Conservation (phyloP, 2,113 vertebrate species). For the Progne subis region DNA sequence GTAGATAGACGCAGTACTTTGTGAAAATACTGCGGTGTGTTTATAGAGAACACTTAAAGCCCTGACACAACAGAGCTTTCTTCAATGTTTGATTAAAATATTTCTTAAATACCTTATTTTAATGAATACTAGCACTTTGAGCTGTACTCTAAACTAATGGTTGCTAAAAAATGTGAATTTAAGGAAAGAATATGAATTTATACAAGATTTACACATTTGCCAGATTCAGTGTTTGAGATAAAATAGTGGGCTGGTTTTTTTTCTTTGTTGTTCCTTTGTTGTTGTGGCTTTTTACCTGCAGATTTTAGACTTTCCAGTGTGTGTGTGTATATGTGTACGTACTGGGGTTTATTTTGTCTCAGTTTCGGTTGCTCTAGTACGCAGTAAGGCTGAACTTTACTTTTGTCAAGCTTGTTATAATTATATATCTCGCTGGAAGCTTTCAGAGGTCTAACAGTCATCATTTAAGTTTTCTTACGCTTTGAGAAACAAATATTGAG, state of each 20-base stretch:
- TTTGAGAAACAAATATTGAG: slow-evolving; percentile 31
- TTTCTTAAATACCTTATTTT: not conserved
- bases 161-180: slow-evolving; percentile 18
- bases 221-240: not conserved
- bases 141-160: slow-evolving; percentile 28
- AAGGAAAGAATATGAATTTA: not conserved
- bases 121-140: not conserved
- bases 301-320: slow-evolving; percentile 16
- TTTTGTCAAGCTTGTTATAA: slow-evolving; percentile 50
- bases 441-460: slow-evolving; percentile 29
- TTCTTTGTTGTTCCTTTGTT: slow-evolving; percentile 40
- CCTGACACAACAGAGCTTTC: not conserved
- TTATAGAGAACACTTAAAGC: not conserved
- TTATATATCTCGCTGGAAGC: slow-evolving; percentile 40
- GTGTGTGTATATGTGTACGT: not conserved
- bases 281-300: slow-evolving; percentile 54
- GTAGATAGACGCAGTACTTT: not conserved
- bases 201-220: not conserved
- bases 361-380: slow-evolving; percentile 60
- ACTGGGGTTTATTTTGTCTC: slow-evolving; percentile 36
- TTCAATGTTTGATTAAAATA: not conserved
- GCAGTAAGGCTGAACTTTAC: slow-evolving; percentile 53
- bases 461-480: not conserved
- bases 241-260: not conserved
- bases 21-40: not conserved